Evolutionary conservation across 2,113 vertebrate species (phyloP), one percentile per base, ranked within the genome.

Genomic region (Gobiocypris rarus): DNA sequence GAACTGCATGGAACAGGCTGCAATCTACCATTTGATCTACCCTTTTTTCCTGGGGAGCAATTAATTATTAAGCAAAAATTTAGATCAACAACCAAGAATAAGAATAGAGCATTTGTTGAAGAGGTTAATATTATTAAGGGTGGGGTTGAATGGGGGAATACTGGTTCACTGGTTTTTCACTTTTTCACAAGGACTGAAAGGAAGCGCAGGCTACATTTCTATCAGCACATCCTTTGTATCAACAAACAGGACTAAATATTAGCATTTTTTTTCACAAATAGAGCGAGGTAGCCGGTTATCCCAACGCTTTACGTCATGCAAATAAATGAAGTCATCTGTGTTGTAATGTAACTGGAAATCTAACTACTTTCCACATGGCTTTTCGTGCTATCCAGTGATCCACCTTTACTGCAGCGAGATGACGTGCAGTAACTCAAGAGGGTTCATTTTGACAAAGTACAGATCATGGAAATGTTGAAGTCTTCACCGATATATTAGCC

Each of bases 1-100:
- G 77, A 70, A 85, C 85, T 88, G 79, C 85, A 90, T 54, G 75
- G 76, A 34, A 74, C 34, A 86, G 83, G 19, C 85, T 82, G 84
- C 48, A 67, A 56, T 43, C 38, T 82, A 52, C 83, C 59, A 56
- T 50, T 75, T 80, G n/a, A 77, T 54, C 5, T 70, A 63, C 56
- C 56, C 34, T 63, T 87, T 71, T 52, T 84, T 78, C 4, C 75
- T 63, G 4, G 26, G 50, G 22, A 69, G 5, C 15, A 28, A 43
- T 65, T 59, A 31, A 15, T 59, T 56, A 76, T 86, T 54, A 81
- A 48, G 70, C 38, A 65, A 14, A 41, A 45, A n/a, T 58, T 0
- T 50, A 50, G 54, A 28, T 48, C 45, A 69, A 9, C 24, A 61
- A 31, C 24, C 26, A 52, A 52, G 45, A 50, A 75, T 50, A 45